These are phyloP conservation scores for Xyrauchen texanus DNA, from an alignment of 2,113 vertebrate genomes.

Conservation along the genomic window DNA sequence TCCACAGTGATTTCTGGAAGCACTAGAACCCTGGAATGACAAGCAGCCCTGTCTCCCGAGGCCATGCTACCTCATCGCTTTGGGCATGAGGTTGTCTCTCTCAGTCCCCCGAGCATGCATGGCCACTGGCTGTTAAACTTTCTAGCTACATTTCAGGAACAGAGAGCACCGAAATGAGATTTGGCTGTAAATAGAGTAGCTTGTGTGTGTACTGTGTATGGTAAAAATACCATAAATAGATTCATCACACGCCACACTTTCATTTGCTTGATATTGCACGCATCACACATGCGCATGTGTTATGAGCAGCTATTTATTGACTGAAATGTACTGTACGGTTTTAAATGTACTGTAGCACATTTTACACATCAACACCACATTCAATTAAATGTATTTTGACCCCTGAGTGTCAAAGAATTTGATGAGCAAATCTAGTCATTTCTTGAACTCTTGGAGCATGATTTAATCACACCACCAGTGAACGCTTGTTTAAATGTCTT, in stretches of 20 bases:
- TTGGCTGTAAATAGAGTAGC: background rate
- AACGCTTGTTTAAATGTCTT: too few relatives aligned
- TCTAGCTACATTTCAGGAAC: background rate
- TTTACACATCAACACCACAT: too few relatives aligned
- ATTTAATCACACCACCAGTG: too few relatives aligned
- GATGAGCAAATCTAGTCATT: background rate
- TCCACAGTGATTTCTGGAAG: slow-evolving; percentile 8
- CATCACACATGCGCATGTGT: background rate
- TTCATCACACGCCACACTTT: background rate
- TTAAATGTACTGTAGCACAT: background rate
- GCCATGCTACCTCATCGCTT: background rate
- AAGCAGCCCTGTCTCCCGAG: slow-evolving; percentile 2
- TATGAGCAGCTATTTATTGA: background rate
- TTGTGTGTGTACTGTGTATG: background rate
- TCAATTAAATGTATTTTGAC: too few relatives aligned
- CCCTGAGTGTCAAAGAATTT: background rate
- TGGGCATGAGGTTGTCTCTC: slow-evolving; percentile 16
- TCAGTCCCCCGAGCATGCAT: slow-evolving; percentile 7
- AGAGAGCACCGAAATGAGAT: background rate
- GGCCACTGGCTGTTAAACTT: slow-evolving; percentile 39
- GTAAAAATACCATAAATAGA: background rate
- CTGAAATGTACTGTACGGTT: slow-evolving; percentile 1
- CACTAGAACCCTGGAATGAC: background rate
- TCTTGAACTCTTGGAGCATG: too few relatives aligned
- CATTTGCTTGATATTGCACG: background rate